A percentile compares a stretch with the other conserved stretches of the same genome.
These are phyloP conservation scores for Pogonomyrmex californicus DNA, from an alignment of 1,140 invertebrate species.

Conservation along the genomic window DNA sequence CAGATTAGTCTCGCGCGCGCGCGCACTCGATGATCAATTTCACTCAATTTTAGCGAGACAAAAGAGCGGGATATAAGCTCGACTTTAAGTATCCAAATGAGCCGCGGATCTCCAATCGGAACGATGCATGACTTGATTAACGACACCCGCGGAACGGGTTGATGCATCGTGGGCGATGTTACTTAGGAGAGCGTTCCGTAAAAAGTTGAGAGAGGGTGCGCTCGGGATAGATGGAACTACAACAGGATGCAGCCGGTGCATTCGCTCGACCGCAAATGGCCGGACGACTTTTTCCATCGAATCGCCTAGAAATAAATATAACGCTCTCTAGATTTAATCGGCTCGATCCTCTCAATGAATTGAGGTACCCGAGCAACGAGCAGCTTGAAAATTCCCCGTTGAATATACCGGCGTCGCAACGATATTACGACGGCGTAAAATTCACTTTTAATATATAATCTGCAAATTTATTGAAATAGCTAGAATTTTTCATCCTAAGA, in stretches of 20 bases:
- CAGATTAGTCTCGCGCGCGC: conserved; percentile 56
- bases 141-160: neutral
- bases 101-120: neutral
- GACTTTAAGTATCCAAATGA: neutral
- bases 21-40: conserved; percentile 35
- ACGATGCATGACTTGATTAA: conserved; percentile 37
- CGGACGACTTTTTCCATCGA: conserved; percentile 72
- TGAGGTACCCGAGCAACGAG: neutral
- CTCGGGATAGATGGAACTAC: conserved; percentile 48
- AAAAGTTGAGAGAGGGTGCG: conserved; percentile 52
- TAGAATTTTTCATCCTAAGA: conserved; percentile 22
- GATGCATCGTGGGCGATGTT: conserved; percentile 20
- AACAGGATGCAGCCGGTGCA: conserved; percentile 72
- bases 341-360: conserved; percentile 57
- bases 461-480: conserved; percentile 30
- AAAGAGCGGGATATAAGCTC: conserved; percentile 10
- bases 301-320: conserved; percentile 79
- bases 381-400: conserved; percentile 36
- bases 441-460: neutral
- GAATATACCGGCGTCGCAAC: neutral
- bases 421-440: neutral
- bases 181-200: conserved; percentile 17
- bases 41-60: conserved; percentile 51
- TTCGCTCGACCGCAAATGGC: conserved; percentile 69
- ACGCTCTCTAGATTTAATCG: conserved; percentile 74